Evolutionary conservation across 2,888 invertebrate species (phyloP), one percentile per base, ranked within the genome.

Genomic region (Diadromus collaris): DNA sequence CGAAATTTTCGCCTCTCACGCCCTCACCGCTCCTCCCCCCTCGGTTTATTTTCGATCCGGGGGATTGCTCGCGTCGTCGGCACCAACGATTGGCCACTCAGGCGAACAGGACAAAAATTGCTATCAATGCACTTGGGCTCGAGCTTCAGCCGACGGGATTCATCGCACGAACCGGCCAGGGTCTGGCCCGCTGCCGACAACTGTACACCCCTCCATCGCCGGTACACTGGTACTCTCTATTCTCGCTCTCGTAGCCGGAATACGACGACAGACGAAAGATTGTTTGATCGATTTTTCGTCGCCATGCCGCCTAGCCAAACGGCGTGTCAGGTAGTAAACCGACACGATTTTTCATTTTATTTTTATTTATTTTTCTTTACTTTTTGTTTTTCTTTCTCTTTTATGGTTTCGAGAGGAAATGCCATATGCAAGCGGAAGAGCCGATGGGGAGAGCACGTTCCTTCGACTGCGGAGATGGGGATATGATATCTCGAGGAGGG

Each of bases 1-100:
- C 78, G 54, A 73, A 80, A 80, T 77, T 70, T 65, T 27, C 51
- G 60, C 61, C 32, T 54, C 13, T 29, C 41, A 34, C 54, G 54
- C 10, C 38, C 48, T 19, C 46, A 54, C 13, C 46, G 44, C 63
- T 41, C 32, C 29, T 56, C 16, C 48, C 7, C 58, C 58, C 44
- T 24, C 32, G 58, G 68, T 72, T 64, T 60, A 73, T 44, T 69
- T 65, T 19, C 63, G 27, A 60, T 46, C 56, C 46, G 46, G 21
- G 21, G 67, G 32, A 67, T 67, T 71, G 46, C 70, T 70, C 44
- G 24, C 48, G 21, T 61, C 54, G 10, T n/a, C 54, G 29, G 41
- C 70, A n/a, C 29, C 7, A 51, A 51, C 51, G 51, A 24, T 56
- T 68, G 54, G 27, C 56, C 41, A 44, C 41, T 54, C 16, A 16